These are phyloP conservation scores for Paralichthys olivaceus DNA, from an alignment of 2,113 vertebrate genomes.

Conservation along the genomic window DNA sequence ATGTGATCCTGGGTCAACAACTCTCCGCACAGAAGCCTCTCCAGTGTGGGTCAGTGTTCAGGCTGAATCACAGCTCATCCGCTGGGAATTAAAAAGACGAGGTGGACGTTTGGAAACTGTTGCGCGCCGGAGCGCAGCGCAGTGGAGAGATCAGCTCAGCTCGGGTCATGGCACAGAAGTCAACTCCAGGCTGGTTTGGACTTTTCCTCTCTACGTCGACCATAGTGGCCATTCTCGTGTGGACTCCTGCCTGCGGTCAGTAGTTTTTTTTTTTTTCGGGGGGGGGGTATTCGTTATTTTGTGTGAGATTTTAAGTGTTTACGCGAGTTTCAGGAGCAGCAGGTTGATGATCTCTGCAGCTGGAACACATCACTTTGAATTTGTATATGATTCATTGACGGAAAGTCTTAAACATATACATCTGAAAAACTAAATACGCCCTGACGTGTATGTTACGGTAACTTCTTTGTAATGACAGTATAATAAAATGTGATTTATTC, in stretches of 20 bases:
- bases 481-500: neutral
- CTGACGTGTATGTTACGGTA: neutral
- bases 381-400: neutral
- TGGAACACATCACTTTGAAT: neutral
- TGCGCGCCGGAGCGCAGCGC: neutral
- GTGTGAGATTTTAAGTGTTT: neutral
- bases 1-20: slow-evolving; percentile 37
- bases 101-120: neutral
- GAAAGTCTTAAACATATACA: neutral
- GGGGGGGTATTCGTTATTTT: neutral
- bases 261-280: slow-evolving; percentile 10
- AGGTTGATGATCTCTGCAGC: no score
- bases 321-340: neutral
- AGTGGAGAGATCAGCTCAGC: neutral
- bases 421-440: neutral
- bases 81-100: neutral
- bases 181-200: slow-evolving; percentile 27
- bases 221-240: slow-evolving; percentile 3
- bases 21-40: neutral
- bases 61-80: neutral
- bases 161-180: slow-evolving; percentile 51
- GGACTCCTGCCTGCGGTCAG: slow-evolving; percentile 59
- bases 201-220: slow-evolving; percentile 31
- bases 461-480: neutral
- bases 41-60: slow-evolving; percentile 6